Percentiles rank a stretch among this genome's conserved stretches.
These are phyloP conservation scores for Homarus gammarus DNA, from an alignment of 2,888 invertebrate species.

Conservation along the genomic window DNA sequence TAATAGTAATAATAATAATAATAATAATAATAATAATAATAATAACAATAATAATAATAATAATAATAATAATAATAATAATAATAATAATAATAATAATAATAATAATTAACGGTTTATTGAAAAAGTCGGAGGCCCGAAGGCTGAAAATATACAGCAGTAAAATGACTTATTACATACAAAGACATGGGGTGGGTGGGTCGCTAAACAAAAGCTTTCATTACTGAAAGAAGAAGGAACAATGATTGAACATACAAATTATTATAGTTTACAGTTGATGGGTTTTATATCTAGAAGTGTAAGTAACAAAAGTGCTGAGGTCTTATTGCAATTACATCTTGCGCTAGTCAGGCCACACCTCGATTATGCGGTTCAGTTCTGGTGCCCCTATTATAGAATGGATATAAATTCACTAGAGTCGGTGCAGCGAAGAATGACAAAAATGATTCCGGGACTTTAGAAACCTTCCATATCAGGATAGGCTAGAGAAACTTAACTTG, in stretches of 20 bases:
- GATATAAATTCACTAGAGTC: too few species aligned
- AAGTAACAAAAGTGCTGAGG: too few species aligned
- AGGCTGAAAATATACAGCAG: neutral
- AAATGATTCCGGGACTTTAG: too few species aligned
- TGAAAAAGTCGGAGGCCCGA: neutral
- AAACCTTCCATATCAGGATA: too few species aligned
- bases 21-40: neutral
- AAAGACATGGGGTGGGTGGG: neutral
- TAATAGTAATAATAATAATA: neutral
- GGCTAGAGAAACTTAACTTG: too few species aligned
- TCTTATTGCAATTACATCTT: too few species aligned
- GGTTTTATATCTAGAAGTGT: too few species aligned
- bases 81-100: neutral
- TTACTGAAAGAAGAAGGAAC: neutral
- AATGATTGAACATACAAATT: neutral
- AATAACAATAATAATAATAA: neutral
- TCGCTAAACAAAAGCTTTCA: neutral
- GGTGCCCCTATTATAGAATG: too few species aligned
- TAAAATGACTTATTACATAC: neutral
- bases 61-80: conserved; percentile 8
- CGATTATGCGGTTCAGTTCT: too few species aligned
- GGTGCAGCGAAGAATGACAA: too few species aligned
- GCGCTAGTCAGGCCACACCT: too few species aligned
- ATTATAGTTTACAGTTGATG: too few species aligned
- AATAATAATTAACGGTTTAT: neutral